These are phyloP conservation scores for Agrypnia vestita DNA, from an alignment of 1,140 invertebrate genomes.

Conservation along the genomic window DNA sequence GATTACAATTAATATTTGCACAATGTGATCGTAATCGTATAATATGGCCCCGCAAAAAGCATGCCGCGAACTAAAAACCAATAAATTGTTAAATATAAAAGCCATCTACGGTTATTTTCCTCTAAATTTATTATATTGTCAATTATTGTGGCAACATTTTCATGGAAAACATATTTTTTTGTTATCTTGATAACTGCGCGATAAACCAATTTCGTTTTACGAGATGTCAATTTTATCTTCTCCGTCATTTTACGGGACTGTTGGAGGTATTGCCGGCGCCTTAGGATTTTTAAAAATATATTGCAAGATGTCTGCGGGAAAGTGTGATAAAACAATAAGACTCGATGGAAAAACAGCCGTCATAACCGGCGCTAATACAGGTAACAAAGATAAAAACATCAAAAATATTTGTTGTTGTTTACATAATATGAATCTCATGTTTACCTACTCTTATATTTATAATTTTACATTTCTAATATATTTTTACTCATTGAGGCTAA, in stretches of 20 bases:
- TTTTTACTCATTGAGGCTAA: not conserved
- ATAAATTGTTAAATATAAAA: not conserved
- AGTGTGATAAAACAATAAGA: constrained; percentile 69
- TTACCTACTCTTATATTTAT: not conserved
- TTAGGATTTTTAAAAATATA: constrained; percentile 59
- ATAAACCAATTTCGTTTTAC: not conserved
- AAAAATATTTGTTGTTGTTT: too few species aligned
- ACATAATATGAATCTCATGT: too few species aligned
- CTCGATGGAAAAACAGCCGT: constrained; percentile 76
- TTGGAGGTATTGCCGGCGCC: constrained; percentile 21
- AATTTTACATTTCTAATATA: not conserved
- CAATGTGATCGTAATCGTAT: too few species aligned
- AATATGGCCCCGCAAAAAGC: too few species aligned
- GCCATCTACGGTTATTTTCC: not conserved
- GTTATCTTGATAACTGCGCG: not conserved
- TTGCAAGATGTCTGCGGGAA: constrained; percentile 66
- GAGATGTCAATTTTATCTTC: constrained; percentile 27
- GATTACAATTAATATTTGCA: too few species aligned
- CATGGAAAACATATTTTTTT: not conserved
- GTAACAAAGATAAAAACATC: constrained; percentile 61
- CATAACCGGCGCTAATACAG: constrained; percentile 86
- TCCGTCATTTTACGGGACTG: constrained; percentile 39
- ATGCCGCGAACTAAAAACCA: too few species aligned
- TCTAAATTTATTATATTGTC: constrained; percentile 5
- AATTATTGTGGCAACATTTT: not conserved